Evolutionary conservation across 2,113 vertebrate species (phyloP).

Genomic region (Rhinichthys klamathensis): DNA sequence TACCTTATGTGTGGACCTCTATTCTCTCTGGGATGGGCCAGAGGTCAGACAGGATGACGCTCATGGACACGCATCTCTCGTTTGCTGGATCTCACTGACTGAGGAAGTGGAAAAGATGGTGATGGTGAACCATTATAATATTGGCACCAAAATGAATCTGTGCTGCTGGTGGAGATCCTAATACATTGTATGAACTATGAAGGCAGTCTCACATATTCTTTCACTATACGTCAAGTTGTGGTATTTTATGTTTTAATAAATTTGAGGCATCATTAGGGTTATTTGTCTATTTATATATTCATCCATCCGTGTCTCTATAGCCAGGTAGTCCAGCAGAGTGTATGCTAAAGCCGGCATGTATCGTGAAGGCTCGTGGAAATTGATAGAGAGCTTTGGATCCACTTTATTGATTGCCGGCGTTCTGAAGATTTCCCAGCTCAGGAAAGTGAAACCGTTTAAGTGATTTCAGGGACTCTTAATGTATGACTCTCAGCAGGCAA

Average conservation of each 20-base stretch:
- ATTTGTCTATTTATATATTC: background rate
- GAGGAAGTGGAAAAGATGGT: background rate
- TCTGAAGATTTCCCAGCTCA: conserved; percentile 68
- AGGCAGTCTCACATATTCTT: background rate
- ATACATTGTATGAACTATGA: background rate
- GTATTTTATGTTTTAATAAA: background rate
- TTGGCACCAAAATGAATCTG: background rate
- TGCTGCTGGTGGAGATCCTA: background rate
- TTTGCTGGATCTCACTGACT: background rate
- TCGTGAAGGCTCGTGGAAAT: conserved; percentile 60
- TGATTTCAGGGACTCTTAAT: conserved; percentile 60
- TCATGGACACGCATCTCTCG: background rate
- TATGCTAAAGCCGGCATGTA: conserved; percentile 39
- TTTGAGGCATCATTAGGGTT: background rate
- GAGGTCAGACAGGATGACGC: background rate
- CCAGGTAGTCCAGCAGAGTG: conserved; percentile 2
- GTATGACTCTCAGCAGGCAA: conserved; percentile 51
- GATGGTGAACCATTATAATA: background rate
- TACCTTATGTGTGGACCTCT: conserved; percentile 18
- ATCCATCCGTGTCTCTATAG: background rate
- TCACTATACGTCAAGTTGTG: background rate
- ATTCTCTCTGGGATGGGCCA: conserved; percentile 7
- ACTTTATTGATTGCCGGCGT: conserved; percentile 65
- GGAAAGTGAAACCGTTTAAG: conserved; percentile 64
- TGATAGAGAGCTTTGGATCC: conserved; percentile 63